Percentiles rank a stretch among this genome's conserved stretches.
These are phyloP conservation scores for Solea solea DNA, from an alignment of 2,113 vertebrate species.

Conservation along the genomic window DNA sequence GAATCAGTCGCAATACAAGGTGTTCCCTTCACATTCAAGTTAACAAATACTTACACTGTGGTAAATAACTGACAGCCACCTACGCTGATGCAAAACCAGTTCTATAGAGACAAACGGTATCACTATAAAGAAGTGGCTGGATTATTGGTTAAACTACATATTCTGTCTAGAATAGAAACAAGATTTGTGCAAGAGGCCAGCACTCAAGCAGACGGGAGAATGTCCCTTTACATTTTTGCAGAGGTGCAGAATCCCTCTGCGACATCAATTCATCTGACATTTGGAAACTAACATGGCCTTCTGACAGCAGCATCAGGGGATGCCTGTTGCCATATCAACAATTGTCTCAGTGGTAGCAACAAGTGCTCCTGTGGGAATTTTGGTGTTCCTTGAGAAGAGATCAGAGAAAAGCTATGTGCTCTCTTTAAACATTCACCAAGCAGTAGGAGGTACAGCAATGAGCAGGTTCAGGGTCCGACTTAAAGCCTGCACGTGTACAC, in stretches of 20 bases:
- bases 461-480: conserved; percentile 9
- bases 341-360: conserved; percentile 69
- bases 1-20: neutral
- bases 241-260: conserved; percentile 45
- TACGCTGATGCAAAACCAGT: neutral
- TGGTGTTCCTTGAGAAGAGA: conserved; percentile 53
- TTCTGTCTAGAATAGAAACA: neutral
- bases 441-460: conserved; percentile 9
- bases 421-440: conserved; percentile 56
- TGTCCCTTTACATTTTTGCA: conserved; percentile 45
- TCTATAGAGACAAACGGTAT: conserved; percentile 1
- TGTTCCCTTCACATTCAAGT: neutral
- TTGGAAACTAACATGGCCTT: conserved; percentile 64
- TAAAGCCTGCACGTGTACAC: neutral
- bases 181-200: neutral
- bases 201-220: conserved; percentile 31
- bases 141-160: neutral
- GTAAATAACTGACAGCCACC: neutral
- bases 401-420: conserved; percentile 48
- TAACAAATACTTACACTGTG: neutral
- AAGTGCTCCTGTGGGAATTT: conserved; percentile 56
- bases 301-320: conserved; percentile 66
- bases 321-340: conserved; percentile 72
- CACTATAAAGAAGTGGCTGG: neutral
- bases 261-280: conserved; percentile 70